Evolutionary conservation across 2,113 vertebrate species (phyloP).

Genomic region (Tapirus terrestris): DNA sequence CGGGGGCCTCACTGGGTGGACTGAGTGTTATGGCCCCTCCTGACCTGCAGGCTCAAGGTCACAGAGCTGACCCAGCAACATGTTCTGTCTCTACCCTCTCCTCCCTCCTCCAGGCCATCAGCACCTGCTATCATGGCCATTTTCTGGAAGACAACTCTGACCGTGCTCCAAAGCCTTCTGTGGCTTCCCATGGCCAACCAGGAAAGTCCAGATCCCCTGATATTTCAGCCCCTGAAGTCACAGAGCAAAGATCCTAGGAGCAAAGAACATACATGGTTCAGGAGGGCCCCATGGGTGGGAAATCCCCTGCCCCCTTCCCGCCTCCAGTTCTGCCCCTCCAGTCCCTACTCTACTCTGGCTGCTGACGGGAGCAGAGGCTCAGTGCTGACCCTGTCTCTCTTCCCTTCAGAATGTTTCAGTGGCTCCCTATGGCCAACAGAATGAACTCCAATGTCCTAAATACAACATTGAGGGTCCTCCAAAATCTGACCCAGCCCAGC

Average conservation of each 20-base stretch:
- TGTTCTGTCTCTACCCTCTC: too few relatives aligned
- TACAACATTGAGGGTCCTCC: background rate
- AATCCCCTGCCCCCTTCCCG: too few relatives aligned
- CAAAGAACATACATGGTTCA: background rate
- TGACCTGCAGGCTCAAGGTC: background rate
- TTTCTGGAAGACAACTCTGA: background rate
- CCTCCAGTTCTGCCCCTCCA: background rate
- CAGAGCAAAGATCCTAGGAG: background rate
- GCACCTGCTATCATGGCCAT: too few relatives aligned
- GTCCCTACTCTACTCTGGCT: too few relatives aligned
- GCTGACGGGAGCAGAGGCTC: background rate
- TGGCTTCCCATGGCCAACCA: background rate
- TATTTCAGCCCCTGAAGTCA: background rate
- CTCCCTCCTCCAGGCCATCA: too few relatives aligned
- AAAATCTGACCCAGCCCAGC: background rate
- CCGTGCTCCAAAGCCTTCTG: background rate
- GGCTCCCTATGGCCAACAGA: background rate
- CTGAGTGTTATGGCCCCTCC: too few relatives aligned
- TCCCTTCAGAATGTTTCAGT: background rate
- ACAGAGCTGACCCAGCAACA: background rate
- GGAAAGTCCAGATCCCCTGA: background rate
- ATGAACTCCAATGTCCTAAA: background rate
- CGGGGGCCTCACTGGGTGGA: background rate
- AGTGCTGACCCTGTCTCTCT: background rate
- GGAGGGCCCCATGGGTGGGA: background rate